Evolutionary conservation across 2,113 vertebrate genomes (phyloP).

Genomic region (Muscicapa adusta): DNA sequence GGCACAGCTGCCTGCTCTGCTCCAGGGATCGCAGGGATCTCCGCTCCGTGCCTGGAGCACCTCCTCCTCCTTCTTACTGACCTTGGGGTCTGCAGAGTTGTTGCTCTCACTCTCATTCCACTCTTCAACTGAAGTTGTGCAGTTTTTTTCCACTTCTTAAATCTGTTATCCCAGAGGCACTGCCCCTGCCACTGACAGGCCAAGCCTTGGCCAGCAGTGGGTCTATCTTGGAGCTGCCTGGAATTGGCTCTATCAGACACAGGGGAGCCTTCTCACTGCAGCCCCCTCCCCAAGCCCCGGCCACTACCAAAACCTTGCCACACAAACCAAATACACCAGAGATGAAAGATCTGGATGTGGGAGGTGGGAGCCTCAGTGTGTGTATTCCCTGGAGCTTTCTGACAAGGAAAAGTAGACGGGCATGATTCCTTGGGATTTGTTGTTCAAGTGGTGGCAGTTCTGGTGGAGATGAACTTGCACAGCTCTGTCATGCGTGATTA

Average conservation of each 20-base stretch:
- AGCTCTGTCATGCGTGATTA: accelerated
- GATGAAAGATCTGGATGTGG: not conserved
- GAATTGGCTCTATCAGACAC: not conserved
- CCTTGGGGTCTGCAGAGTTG: not conserved
- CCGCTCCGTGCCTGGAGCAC: accelerated
- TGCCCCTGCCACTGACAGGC: not conserved
- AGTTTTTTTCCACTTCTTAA: not conserved
- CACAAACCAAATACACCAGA: not conserved
- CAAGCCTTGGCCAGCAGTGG: not conserved
- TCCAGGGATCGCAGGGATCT: not conserved
- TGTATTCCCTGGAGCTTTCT: not conserved
- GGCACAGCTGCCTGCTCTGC: not conserved
- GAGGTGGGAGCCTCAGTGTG: too few species aligned
- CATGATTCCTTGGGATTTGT: accelerated
- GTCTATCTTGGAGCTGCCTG: not conserved
- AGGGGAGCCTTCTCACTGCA: not conserved
- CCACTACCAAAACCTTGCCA: not conserved
- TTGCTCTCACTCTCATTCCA: not conserved
- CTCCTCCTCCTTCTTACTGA: not conserved
- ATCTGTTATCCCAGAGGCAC: not conserved
- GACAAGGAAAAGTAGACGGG: not conserved
- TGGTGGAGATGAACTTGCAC: not conserved
- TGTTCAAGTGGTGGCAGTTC: not conserved
- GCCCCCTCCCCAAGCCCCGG: not conserved
- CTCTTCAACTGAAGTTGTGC: not conserved